These are phyloP conservation scores for Indri indri DNA, from an alignment of 2,113 vertebrate species.

Conservation along the genomic window DNA sequence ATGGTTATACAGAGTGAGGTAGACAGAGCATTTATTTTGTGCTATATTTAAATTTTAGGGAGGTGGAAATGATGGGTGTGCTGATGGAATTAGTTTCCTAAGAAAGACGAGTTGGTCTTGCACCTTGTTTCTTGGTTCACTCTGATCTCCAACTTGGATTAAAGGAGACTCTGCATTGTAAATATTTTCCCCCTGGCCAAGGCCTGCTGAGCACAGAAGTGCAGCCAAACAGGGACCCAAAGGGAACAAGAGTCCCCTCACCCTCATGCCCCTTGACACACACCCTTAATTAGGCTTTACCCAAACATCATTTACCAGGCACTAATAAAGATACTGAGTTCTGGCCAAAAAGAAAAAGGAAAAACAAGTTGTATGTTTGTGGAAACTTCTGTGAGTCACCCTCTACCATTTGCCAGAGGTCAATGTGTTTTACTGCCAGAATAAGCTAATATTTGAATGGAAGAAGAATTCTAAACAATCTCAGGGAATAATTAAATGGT, in stretches of 20 bases:
- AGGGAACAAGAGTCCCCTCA: background rate
- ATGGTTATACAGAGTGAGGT: background rate
- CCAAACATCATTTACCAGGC: background rate
- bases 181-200: background rate
- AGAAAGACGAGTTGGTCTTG: background rate
- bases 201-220: background rate
- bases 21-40: background rate
- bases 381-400: conserved; percentile 38
- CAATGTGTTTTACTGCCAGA: background rate
- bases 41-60: conserved; percentile 14
- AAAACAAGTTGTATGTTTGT: background rate
- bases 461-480: conserved; percentile 28
- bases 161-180: background rate
- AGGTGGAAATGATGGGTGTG: background rate
- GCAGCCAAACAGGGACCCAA: background rate
- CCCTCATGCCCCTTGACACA: background rate
- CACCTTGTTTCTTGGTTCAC: background rate
- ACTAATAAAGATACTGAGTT: background rate
- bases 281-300: background rate
- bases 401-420: background rate
- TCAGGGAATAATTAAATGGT: background rate
- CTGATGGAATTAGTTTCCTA: background rate
- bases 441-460: conserved; percentile 50
- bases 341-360: background rate
- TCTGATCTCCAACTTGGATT: background rate